Evolutionary conservation across 2,797 vertebrate species (phyloP), one percentile per base, ranked within the genome.

Genomic region (Liparis tanakae): DNA sequence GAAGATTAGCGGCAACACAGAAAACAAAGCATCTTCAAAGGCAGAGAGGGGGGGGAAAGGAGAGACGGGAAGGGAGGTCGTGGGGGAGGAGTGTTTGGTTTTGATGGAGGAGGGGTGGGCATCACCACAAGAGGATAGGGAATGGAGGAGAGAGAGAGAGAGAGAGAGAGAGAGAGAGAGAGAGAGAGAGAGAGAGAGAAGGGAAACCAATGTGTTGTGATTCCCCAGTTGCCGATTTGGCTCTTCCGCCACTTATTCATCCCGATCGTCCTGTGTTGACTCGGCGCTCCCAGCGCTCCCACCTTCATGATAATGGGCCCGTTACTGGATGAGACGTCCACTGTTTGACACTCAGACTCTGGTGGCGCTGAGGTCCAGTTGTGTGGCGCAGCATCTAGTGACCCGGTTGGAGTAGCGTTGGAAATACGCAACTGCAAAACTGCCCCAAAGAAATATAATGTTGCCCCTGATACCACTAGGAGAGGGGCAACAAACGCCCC

Each of bases 1-100:
- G 84, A 83, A 87, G 86, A 91, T 91, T 84, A 87, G 85, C 86
- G 55, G 69, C 85, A 83, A 90, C 72, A 84, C 68, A 3, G 78
- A 85, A 84, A 87, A 91, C 89, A 90, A 91, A 88, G 90, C 80
- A 80, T 91, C 90, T 88, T 91, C 88, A 90, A 90, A 92, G 87
- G 86, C 75, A 33, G 59, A 70, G 72, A 46, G 74, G 54, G 39
- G 41, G 74, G 54, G 36, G 44, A 30, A 4, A 30, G 71, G 54
- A 68, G 48, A 60, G 56, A 56, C 8, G 18, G 15, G 30, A 51
- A 17, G 61, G 43, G 48, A 54, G 62, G 57, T 59, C 33, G 37
- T 33, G n/a, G 53, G 30, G 39, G 65, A 20, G 74, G 55, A 17
- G 66, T 57, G 76, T 43, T 71, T 39, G 73, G 60, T 64, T 72